A percentile compares a stretch with the other conserved stretches of the same genome.
Evolutionary conservation across 2,888 invertebrate species (phyloP).

Genomic region (Nephrotoma appendiculata): DNA sequence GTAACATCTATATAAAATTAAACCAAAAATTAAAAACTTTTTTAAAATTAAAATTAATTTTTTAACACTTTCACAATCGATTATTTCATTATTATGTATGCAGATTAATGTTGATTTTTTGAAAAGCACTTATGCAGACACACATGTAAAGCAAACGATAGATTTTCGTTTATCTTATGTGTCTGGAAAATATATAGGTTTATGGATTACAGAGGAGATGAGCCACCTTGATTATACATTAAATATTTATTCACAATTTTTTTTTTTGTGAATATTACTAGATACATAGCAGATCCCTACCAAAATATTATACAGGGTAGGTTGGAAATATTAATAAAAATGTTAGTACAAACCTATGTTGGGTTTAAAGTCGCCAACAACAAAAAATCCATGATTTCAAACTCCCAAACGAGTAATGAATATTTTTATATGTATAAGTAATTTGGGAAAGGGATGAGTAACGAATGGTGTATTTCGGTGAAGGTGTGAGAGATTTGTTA

Average conservation of each 20-base stretch:
- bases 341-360: not conserved
- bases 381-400: not conserved
- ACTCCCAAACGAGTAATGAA: not conserved
- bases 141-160: not conserved
- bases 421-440: not conserved
- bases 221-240: not conserved
- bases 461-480: not conserved
- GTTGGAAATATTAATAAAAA: not conserved
- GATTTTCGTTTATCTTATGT: not conserved
- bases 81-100: not conserved
- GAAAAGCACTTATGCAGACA: not conserved
- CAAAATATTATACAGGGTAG: not conserved
- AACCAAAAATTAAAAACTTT: no score
- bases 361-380: not conserved
- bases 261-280: not conserved
- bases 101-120: not conserved
- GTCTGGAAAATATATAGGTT: not conserved
- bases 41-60: not conserved
- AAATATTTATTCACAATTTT: not conserved
- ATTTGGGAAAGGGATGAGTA: not conserved
- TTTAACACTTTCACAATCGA: not conserved
- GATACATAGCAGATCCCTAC: not conserved
- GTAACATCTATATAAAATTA: not conserved
- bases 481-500: not conserved
- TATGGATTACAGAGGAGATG: not conserved